phyloP scores from a whole-genome alignment of 2,113 vertebrate species.

The Rhea pennata region DNA sequence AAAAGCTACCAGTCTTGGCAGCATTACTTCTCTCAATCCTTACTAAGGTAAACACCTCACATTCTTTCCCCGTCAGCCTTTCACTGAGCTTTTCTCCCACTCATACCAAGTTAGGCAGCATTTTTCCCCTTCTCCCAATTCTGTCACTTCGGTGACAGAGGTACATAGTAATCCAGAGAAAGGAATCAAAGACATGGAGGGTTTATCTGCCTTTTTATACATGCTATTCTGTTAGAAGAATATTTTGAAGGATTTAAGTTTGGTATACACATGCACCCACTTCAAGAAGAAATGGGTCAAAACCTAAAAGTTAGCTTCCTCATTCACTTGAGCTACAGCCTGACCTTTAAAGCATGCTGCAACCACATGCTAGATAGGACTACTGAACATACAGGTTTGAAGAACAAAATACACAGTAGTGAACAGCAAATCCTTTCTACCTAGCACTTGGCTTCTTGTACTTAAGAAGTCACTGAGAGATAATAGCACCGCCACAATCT shows the following conservation, averaged over 20 bases:
- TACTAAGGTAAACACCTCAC: not conserved
- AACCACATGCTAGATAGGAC: not conserved
- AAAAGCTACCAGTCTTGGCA: not conserved
- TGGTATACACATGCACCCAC: rapidly evolving
- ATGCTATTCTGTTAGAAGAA: rapidly evolving
- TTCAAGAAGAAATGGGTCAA: not conserved
- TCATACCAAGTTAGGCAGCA: not conserved
- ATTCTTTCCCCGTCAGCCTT: not conserved
- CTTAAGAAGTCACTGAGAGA: not conserved
- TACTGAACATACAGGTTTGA: not conserved
- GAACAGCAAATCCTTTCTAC: not conserved
- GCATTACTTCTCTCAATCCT: not conserved
- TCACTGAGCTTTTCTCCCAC: not conserved
- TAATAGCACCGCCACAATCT: not conserved
- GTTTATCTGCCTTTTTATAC: not conserved
- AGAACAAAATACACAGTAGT: not conserved
- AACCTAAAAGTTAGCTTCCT: not conserved
- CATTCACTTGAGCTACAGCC: not conserved
- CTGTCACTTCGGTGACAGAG: not conserved
- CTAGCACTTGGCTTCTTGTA: not conserved
- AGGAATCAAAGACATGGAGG: not conserved
- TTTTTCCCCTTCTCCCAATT: not conserved
- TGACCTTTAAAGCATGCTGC: not conserved
- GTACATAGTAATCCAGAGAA: not conserved
- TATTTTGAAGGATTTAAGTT: not conserved